Conservation (phyloP, 2,888 invertebrate species). For the Eupithecia subfuscata region DNA sequence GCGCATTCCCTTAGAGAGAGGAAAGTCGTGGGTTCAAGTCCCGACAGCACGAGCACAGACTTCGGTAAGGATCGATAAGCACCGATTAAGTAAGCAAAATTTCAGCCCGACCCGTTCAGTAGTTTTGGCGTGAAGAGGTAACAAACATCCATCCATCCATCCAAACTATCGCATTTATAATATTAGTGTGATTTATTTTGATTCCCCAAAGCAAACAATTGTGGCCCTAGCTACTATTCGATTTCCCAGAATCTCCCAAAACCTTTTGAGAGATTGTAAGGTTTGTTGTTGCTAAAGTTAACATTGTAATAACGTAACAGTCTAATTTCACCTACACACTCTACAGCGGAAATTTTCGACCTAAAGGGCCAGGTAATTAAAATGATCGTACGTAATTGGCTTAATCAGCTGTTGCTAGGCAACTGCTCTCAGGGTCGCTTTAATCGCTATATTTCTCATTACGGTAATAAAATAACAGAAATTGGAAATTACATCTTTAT, state of each 20-base stretch:
- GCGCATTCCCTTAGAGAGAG: too few species aligned
- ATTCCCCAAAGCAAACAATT: too few species aligned
- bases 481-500: neutral
- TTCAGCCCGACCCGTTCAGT: too few species aligned
- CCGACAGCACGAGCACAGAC: too few species aligned
- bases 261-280: neutral
- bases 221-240: neutral
- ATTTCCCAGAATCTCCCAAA: neutral
- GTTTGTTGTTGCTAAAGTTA: neutral
- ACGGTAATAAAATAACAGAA: neutral
- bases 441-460: slow-evolving; percentile 16
- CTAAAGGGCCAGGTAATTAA: slow-evolving; percentile 15
- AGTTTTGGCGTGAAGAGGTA: too few species aligned
- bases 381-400: slow-evolving; percentile 23
- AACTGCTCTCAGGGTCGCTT: slow-evolving; percentile 10
- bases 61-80: too few species aligned
- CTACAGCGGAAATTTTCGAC: slow-evolving; percentile 3
- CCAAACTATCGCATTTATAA: too few species aligned
- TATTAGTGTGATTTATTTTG: too few species aligned
- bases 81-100: too few species aligned
- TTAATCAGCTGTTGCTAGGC: slow-evolving; percentile 27
- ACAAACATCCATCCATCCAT: too few species aligned
- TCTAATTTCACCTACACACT: neutral
- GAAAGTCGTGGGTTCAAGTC: too few species aligned
- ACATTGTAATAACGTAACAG: neutral